phyloP scores from a whole-genome alignment of 1,140 invertebrate genomes.

The Zaprionus ghesquierei region DNA sequence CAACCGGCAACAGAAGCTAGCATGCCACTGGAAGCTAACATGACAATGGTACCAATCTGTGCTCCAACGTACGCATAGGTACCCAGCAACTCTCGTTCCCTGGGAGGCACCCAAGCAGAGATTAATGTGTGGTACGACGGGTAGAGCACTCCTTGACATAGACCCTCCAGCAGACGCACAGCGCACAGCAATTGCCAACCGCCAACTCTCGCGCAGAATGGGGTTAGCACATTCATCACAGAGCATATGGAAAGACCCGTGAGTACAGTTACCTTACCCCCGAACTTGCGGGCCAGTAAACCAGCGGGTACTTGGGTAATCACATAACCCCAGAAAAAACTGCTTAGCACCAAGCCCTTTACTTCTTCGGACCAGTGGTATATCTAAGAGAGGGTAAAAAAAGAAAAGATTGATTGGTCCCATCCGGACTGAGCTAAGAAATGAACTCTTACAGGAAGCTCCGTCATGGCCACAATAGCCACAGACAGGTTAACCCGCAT shows the following conservation, averaged over 20 bases:
- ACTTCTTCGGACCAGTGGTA: slow-evolving; percentile 83
- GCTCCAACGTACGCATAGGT: slow-evolving; percentile 86
- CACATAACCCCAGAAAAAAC: slow-evolving; percentile 87
- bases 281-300: slow-evolving; percentile 86
- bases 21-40: slow-evolving; percentile 68
- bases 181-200: slow-evolving; percentile 85
- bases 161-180: slow-evolving; percentile 89
- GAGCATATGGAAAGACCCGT: slow-evolving; percentile 84
- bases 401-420: not conserved
- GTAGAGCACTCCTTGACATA: slow-evolving; percentile 90
- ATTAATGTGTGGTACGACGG: slow-evolving; percentile 91
- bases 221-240: slow-evolving; percentile 83
- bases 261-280: slow-evolving; percentile 86
- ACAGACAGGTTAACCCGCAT: slow-evolving; percentile 87
- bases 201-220: slow-evolving; percentile 74
- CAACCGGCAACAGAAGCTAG: slow-evolving; percentile 88
- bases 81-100: slow-evolving; percentile 84
- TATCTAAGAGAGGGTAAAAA: slow-evolving; percentile 69
- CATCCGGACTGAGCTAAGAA: not conserved
- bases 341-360: slow-evolving; percentile 85
- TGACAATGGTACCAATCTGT: slow-evolving; percentile 89
- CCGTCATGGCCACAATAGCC: slow-evolving; percentile 84
- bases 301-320: slow-evolving; percentile 87
- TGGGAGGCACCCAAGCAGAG: slow-evolving; percentile 88
- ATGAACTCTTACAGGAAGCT: slow-evolving; percentile 67